Conservation (phyloP, 2,797 vertebrate genomes). For the Gymnoscopelus braueri region DNA sequence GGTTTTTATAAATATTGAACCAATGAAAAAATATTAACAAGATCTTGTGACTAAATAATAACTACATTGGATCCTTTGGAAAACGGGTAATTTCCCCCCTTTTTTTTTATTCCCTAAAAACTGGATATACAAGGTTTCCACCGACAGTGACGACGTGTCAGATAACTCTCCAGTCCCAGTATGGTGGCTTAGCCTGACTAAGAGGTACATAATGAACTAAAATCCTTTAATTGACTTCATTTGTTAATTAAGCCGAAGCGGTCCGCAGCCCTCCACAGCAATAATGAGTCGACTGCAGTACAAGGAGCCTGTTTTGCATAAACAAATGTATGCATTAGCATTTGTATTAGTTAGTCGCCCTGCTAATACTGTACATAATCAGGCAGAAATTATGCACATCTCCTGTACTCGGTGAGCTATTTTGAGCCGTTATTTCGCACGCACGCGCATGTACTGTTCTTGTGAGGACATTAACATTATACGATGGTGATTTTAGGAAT, state of each 20-base stretch:
- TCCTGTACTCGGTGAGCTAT: conserved; percentile 27
- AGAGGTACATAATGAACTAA: conserved; percentile 67
- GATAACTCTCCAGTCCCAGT: conserved; percentile 38
- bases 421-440: not conserved
- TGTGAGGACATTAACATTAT: no score
- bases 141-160: no score
- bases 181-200: conserved; percentile 56
- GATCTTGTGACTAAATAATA: no score
- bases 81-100: no score
- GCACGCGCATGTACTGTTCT: not conserved
- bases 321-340: conserved; percentile 51
- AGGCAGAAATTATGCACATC: conserved; percentile 55
- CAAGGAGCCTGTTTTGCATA: not conserved
- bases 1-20: no score
- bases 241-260: conserved; percentile 73
- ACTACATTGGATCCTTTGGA: no score
- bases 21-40: no score
- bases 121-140: no score
- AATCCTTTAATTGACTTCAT: conserved; percentile 69
- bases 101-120: no score
- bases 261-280: conserved; percentile 1
- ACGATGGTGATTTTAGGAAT: no score
- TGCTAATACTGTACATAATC: conserved; percentile 41
- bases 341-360: conserved; percentile 60
- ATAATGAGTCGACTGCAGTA: not conserved